Percentiles rank a stretch among this genome's conserved stretches.
Evolutionary conservation across 1,140 invertebrate genomes (phyloP).

Genomic region (Drosophila sechellia): DNA sequence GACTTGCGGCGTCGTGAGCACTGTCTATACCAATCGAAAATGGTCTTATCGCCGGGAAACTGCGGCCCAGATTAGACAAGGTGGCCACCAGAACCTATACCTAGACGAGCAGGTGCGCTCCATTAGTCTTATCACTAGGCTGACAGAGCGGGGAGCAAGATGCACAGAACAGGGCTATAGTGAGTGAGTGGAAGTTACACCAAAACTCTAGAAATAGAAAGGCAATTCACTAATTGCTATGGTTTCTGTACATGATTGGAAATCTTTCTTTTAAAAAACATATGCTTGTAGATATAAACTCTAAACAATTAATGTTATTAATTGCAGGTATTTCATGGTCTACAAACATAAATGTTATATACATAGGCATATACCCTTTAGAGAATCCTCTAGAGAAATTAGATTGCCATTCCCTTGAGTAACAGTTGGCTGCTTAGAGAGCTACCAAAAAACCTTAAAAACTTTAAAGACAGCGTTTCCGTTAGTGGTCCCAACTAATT

Average conservation of each 20-base stretch:
- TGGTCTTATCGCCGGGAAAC: conserved; percentile 3
- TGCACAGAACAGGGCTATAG: not conserved
- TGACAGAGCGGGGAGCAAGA: not conserved
- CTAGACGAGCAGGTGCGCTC: not conserved
- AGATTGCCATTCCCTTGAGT: no score
- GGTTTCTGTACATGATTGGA: no score
- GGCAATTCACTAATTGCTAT: no score
- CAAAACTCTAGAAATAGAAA: no score
- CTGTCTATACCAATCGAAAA: not conserved
- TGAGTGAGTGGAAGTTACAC: not conserved
- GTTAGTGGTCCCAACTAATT: conserved; percentile 12
- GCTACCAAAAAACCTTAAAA: not conserved
- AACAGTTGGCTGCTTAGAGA: no score
- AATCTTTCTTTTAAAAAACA: no score
- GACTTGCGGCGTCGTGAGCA: not conserved
- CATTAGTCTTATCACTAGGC: not conserved
- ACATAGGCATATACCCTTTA: no score
- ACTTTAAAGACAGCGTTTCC: not conserved
- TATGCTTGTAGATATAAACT: no score
- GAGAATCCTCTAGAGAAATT: no score
- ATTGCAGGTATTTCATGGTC: no score
- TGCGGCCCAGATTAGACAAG: conserved; percentile 27
- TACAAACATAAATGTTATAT: no score
- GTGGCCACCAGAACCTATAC: conserved; percentile 4
- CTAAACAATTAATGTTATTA: no score